Conservation (phyloP, 2,888 invertebrate species). For the Siphlonurus alternatus region DNA sequence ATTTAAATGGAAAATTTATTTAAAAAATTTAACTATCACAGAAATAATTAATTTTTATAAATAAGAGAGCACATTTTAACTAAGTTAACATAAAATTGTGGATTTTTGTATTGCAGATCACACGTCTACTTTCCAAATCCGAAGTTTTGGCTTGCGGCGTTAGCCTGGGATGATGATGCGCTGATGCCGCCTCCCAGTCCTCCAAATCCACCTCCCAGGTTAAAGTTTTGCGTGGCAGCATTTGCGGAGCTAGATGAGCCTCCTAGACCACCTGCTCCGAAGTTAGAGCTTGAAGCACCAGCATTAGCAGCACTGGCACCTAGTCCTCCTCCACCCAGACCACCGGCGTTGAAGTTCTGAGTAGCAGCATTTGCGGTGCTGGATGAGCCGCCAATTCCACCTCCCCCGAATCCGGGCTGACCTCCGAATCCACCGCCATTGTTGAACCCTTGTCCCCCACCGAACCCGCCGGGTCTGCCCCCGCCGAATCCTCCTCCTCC, state of each 20-base stretch:
- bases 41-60: too few species aligned
- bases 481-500: slow-evolving; percentile 1
- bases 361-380: background rate
- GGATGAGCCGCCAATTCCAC: background rate
- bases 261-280: background rate
- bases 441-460: background rate
- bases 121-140: too few species aligned
- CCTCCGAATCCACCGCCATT: background rate
- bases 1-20: too few species aligned
- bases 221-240: background rate
- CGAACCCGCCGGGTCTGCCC: background rate
- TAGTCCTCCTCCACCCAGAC: background rate
- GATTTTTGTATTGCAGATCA: too few species aligned
- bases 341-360: background rate
- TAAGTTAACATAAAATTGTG: too few species aligned
- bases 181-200: background rate
- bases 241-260: background rate
- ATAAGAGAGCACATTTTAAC: too few species aligned
- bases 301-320: background rate
- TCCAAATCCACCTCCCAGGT: background rate
- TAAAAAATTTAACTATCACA: too few species aligned
- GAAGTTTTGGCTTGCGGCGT: background rate
- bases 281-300: background rate
- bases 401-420: background rate
- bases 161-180: background rate